Conservation (phyloP, 2,888 invertebrate genomes). For the Stratiomys singularior region DNA sequence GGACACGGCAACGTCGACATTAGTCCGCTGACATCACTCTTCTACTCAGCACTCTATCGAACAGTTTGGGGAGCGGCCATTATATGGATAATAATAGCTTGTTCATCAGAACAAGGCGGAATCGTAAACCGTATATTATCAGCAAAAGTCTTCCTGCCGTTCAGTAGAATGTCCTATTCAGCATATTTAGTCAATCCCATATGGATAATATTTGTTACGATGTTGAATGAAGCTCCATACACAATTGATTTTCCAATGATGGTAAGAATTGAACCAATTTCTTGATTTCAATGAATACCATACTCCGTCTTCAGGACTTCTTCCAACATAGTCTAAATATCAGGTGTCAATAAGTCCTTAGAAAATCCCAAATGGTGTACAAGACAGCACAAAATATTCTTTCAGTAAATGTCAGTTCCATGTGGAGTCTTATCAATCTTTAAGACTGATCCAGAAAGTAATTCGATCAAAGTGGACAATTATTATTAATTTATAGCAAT, state of each 20-base stretch:
- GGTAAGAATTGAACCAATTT: slow-evolving; percentile 29
- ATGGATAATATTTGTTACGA: slow-evolving; percentile 62
- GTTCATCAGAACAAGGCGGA: slow-evolving; percentile 66
- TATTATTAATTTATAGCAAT: no score
- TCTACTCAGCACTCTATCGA: slow-evolving; percentile 64
- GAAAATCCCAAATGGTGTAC: no score
- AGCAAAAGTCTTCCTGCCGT: slow-evolving; percentile 52
- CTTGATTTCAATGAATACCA: not conserved
- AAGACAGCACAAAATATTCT: no score
- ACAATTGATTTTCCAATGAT: slow-evolving; percentile 52
- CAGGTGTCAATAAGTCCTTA: not conserved
- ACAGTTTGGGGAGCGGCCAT: slow-evolving; percentile 67
- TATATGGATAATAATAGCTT: slow-evolving; percentile 67
- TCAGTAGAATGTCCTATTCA: slow-evolving; percentile 67
- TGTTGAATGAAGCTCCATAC: slow-evolving; percentile 51
- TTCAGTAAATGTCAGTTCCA: no score
- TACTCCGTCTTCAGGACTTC: not conserved
- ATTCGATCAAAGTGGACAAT: no score
- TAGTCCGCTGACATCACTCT: slow-evolving; percentile 52
- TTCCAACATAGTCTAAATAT: no score
- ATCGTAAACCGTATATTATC: slow-evolving; percentile 63
- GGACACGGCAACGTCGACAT: slow-evolving; percentile 62
- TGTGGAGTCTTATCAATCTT: no score
- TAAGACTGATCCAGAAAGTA: no score
- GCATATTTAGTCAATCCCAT: slow-evolving; percentile 68